A percentile compares a stretch with the other conserved stretches of the same genome.
These are phyloP conservation scores for Argya squamiceps DNA, from an alignment of 2,797 vertebrate species.

Conservation along the genomic window DNA sequence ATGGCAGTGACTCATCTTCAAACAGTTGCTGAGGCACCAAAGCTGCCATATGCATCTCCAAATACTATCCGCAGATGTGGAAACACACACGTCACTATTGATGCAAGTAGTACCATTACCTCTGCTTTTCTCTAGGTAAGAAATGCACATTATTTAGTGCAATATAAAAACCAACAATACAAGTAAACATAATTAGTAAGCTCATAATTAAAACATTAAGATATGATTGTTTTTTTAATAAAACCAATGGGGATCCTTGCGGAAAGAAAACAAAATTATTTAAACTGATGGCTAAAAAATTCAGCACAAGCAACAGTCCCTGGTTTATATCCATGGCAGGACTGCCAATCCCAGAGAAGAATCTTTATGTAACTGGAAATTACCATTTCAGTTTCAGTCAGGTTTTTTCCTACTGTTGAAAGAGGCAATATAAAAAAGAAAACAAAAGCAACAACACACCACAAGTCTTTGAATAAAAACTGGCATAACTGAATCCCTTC, in stretches of 20 bases:
- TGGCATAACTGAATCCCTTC: background rate
- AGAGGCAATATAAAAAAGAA: background rate
- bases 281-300: background rate
- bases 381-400: background rate
- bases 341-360: background rate
- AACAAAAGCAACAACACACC: background rate
- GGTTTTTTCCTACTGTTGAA: background rate
- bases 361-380: background rate
- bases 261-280: background rate
- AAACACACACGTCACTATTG: background rate
- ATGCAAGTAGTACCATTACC: background rate
- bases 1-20: background rate
- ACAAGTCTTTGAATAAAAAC: background rate
- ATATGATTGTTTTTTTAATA: background rate
- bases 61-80: fast-evolving
- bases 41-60: background rate
- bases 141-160: background rate
- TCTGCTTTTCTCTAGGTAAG: background rate
- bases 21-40: background rate
- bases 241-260: background rate
- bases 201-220: background rate
- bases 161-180: background rate
- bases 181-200: background rate
- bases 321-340: background rate
- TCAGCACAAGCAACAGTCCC: background rate